phyloP scores from a whole-genome alignment of 2,797 vertebrate species.

The Protonibea diacanthus region DNA sequence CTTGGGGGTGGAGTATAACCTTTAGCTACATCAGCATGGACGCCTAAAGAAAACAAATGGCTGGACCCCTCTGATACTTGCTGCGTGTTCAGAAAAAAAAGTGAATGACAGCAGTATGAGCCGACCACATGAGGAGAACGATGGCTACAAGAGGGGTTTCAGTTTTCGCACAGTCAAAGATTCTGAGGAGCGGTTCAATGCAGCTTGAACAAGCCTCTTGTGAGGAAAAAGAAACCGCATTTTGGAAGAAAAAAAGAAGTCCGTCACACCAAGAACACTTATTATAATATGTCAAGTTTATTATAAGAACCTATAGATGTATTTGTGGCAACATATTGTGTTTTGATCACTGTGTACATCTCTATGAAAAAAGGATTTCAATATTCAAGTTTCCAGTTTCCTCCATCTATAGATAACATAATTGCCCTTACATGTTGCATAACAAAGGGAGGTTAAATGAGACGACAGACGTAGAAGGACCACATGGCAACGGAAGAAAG shows the following conservation, averaged over 20 bases:
- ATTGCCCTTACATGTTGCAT: slow-evolving; percentile 4
- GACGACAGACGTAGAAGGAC: neutral
- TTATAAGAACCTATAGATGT: neutral
- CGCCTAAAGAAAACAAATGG: slow-evolving; percentile 69
- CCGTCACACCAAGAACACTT: neutral
- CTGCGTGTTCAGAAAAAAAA: slow-evolving; percentile 44
- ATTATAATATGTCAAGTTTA: neutral
- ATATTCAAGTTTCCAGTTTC: neutral
- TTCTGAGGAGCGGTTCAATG: slow-evolving; percentile 20
- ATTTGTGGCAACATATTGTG: neutral
- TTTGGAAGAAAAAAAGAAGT: slow-evolving; percentile 1
- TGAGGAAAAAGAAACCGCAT: neutral
- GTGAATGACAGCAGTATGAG: slow-evolving; percentile 44
- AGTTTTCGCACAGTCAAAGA: slow-evolving; percentile 54
- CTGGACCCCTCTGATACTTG: slow-evolving; percentile 49
- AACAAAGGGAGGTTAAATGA: neutral
- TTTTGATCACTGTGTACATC: neutral
- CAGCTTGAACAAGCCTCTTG: slow-evolving; percentile 4
- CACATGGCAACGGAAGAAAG: neutral
- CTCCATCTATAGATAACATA: neutral
- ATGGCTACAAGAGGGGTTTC: slow-evolving; percentile 31
- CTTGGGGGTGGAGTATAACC: slow-evolving; percentile 27
- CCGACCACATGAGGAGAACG: slow-evolving; percentile 35
- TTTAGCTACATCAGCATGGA: slow-evolving; percentile 58
- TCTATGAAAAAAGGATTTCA: neutral